Evolutionary conservation across 2,113 vertebrate genomes (phyloP).

Genomic region (Psilopsiagon aymara): DNA sequence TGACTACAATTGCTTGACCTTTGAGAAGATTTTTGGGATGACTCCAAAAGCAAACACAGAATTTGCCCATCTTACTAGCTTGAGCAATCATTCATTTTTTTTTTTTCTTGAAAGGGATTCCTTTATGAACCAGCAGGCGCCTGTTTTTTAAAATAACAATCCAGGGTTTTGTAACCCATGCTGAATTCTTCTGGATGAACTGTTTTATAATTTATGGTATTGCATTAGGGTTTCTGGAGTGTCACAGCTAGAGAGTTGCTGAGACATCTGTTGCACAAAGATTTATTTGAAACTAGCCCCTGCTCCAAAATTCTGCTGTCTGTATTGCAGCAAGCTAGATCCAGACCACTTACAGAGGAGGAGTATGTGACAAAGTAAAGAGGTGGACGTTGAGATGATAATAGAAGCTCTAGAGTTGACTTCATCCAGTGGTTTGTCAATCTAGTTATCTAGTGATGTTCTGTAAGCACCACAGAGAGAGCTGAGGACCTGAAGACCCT

Average conservation of each 20-base stretch:
- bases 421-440: neutral
- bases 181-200: slow-evolving; percentile 56
- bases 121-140: slow-evolving; percentile 59
- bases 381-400: neutral
- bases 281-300: slow-evolving; percentile 20
- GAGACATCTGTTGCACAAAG: slow-evolving; percentile 27
- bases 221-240: slow-evolving; percentile 33
- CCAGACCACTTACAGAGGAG: neutral
- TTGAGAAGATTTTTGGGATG: slow-evolving; percentile 30
- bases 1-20: slow-evolving; percentile 45
- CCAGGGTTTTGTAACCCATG: slow-evolving; percentile 39
- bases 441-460: neutral
- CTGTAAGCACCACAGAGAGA: neutral
- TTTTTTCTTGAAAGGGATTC: slow-evolving; percentile 59
- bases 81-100: slow-evolving; percentile 55
- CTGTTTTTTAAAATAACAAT: slow-evolving; percentile 49
- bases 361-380: neutral
- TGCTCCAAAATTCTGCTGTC: neutral
- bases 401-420: neutral
- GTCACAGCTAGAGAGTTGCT: slow-evolving; percentile 2
- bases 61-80: slow-evolving; percentile 44
- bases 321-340: neutral
- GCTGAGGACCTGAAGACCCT: neutral
- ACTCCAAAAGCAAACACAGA: neutral
- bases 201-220: slow-evolving; percentile 46